A percentile compares a stretch with the other conserved stretches of the same genome.
Evolutionary conservation across 1,140 invertebrate species (phyloP).

Genomic region (Leguminivora glycinivorella): DNA sequence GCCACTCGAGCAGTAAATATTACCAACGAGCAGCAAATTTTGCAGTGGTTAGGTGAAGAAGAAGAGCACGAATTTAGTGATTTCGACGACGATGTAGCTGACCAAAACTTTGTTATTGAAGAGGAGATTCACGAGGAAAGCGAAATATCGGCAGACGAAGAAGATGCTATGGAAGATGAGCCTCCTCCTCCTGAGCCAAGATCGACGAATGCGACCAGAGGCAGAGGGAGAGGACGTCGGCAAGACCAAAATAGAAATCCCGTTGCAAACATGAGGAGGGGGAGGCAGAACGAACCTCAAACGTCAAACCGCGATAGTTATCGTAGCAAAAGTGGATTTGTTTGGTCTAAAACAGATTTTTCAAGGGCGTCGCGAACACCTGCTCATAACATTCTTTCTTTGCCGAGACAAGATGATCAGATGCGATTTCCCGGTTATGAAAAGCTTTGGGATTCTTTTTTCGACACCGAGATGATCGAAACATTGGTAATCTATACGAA

Average conservation of each 20-base stretch:
- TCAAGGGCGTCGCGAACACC: not conserved
- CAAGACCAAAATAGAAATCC: not conserved
- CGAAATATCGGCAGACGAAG: slow-evolving; percentile 6
- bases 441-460: not conserved
- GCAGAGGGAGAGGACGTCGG: not conserved
- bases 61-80: slow-evolving; percentile 15
- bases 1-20: not conserved
- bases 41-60: slow-evolving; percentile 17
- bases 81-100: slow-evolving; percentile 12
- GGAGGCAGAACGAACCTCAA: not conserved
- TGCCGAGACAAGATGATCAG: not conserved
- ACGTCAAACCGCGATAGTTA: not conserved
- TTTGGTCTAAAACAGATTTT: not conserved
- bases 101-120: slow-evolving; percentile 15
- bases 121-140: slow-evolving; percentile 11
- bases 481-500: not conserved
- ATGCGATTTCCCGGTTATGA: not conserved
- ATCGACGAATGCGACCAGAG: not conserved
- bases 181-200: not conserved
- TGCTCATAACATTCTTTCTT: not conserved
- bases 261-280: not conserved
- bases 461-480: not conserved
- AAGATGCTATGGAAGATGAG: not conserved
- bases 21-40: slow-evolving; percentile 12
- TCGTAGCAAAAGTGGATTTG: not conserved